Evolutionary conservation across 2,797 vertebrate species (phyloP).

Genomic region (Myotis myotis): DNA sequence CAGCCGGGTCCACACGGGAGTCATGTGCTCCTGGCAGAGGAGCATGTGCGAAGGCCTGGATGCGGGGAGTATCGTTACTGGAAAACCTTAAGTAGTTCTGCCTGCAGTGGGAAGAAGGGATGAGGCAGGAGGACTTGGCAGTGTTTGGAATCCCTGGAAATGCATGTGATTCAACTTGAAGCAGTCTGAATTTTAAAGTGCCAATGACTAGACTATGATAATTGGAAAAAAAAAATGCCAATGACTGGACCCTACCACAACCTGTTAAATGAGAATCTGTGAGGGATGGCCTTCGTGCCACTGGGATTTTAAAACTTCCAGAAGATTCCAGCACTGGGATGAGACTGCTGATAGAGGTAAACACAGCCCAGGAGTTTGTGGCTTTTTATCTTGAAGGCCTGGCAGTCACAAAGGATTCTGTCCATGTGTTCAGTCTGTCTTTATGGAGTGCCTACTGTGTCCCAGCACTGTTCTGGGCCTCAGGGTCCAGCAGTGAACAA

Average conservation of each 20-base stretch:
- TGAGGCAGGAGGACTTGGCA: not conserved
- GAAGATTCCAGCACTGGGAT: not conserved
- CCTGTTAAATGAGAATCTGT: not conserved
- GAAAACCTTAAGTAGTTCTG: not conserved
- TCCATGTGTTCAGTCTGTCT: not conserved
- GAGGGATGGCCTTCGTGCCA: not conserved
- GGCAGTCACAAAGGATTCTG: not conserved
- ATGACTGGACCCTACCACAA: not conserved
- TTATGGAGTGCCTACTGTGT: fast-evolving
- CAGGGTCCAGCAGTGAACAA: not conserved
- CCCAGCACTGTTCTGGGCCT: not conserved
- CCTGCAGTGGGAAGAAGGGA: too few species aligned
- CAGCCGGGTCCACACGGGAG: not conserved
- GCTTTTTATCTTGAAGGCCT: not conserved
- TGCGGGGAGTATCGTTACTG: not conserved
- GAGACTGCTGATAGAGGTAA: not conserved
- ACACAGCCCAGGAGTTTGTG: not conserved
- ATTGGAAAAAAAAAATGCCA: not conserved
- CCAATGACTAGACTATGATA: not conserved
- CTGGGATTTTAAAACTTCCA: not conserved
- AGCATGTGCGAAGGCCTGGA: not conserved
- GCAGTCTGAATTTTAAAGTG: not conserved
- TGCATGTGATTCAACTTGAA: not conserved
- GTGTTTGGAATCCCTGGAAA: not conserved
- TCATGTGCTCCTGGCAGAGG: not conserved